Conservation (phyloP, 2,888 invertebrate genomes). For the Pimpla rufipes region DNA sequence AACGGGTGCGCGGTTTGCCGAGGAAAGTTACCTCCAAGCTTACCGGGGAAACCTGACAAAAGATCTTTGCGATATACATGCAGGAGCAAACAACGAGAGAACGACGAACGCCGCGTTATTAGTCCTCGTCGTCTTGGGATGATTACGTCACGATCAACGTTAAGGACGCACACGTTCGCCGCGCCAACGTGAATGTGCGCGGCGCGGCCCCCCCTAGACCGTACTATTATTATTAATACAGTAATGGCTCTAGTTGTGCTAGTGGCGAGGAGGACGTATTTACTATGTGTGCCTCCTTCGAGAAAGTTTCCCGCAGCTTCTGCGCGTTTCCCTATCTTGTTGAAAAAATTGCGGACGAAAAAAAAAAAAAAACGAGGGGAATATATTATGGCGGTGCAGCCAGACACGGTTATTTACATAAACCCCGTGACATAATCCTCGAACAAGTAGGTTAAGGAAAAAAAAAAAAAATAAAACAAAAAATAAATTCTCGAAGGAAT, state of each 20-base stretch:
- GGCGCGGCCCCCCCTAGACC: no score
- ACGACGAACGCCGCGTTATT: conserved; percentile 32
- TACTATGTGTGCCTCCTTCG: conserved; percentile 22
- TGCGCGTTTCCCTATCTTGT: not conserved
- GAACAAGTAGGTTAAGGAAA: no score
- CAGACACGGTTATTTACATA: no score
- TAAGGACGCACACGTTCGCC: not conserved
- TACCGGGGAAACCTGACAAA: conserved; percentile 60
- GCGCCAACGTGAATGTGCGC: not conserved
- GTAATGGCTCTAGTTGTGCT: not conserved
- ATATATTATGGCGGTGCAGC: no score
- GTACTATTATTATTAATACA: not conserved
- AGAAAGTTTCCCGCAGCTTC: conserved; percentile 21
- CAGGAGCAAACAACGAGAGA: conserved; percentile 21
- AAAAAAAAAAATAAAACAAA: no score
- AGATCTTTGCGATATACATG: conserved; percentile 42
- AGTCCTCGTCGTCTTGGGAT: conserved; percentile 27
- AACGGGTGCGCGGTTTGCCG: conserved; percentile 15
- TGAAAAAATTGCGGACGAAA: conserved; percentile 21
- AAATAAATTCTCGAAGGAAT: no score
- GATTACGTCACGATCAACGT: conserved; percentile 38
- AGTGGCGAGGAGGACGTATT: not conserved
- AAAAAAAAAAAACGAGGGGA: conserved; percentile 3
- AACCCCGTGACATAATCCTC: no score
- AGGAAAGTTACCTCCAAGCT: conserved; percentile 47